Evolutionary conservation across 1,140 invertebrate species (phyloP), one percentile per base, ranked within the genome.

Genomic region (Drosophila fuyamai): DNA sequence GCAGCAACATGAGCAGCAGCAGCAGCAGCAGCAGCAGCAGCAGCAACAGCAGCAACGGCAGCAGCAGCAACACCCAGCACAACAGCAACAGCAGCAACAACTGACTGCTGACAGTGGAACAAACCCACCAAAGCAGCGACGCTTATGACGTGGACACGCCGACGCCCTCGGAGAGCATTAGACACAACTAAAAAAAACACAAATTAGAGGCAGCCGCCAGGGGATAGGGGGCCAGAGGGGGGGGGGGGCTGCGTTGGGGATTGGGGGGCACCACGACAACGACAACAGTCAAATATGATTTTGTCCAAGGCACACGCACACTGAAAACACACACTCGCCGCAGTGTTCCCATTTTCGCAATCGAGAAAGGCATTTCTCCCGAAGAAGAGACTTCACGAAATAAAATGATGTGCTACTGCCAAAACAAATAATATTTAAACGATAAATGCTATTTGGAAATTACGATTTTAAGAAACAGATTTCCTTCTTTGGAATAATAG

Each of bases 121-220:
- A 29, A 51, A 51, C 29, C 29, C 48, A 14, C n/a, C 48, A 16
- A 32, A 51, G 56, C 57, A 55, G 60, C 59, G 59, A 56, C 62
- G 61, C 73, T 70, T 77, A 68, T 78, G 75, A 78, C 75, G 51
- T 62, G 57, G 50, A 67, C 48, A 51, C 51, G 51, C 51, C 55
- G 83, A 55, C 83, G 83, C 84, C 83, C 84, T 88, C 83, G 75
- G 79, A 82, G 83, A 88, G 83, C 66, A 86, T 86, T 89, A 83
- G 78, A 86, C 75, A 81, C 76, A 70, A 65, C 80, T 73, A 81
- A 58, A 71, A 70, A 32, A 75, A 63, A 81, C 65, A 86, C 82
- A 85, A 88, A 82, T 85, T 86, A 85, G 71, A 82, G 72, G 67
- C 71, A 60, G 47, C 66, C 63, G 43, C 60, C n/a, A 14, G 12